phyloP scores from a whole-genome alignment of 2,797 vertebrate genomes.

The Myotis findleyi region DNA sequence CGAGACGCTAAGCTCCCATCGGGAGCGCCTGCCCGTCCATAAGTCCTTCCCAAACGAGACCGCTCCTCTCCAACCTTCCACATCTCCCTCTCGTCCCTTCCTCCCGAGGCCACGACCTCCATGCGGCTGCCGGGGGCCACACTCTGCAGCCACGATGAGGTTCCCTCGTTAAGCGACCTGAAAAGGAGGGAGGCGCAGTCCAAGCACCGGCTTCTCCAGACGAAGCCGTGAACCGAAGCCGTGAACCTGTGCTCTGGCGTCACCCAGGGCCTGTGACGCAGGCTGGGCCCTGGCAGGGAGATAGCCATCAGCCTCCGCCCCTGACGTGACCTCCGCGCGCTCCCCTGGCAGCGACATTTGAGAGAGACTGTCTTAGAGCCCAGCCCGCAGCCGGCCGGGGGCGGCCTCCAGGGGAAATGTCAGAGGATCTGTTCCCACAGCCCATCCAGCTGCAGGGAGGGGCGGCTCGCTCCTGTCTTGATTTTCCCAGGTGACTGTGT shows the following conservation, averaged over 20 bases:
- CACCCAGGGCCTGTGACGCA: not conserved
- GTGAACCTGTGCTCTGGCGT: too few species aligned
- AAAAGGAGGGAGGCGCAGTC: not conserved
- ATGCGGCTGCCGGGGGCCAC: not conserved
- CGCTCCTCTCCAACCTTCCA: not conserved
- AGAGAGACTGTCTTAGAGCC: not conserved
- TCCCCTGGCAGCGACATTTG: not conserved
- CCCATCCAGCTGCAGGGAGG: not conserved
- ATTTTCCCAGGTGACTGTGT: not conserved
- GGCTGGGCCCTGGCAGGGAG: not conserved
- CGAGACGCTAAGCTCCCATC: conserved; percentile 35
- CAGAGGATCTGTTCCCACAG: not conserved
- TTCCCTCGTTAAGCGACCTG: not conserved
- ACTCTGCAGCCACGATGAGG: not conserved
- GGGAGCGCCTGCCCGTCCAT: not conserved
- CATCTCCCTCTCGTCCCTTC: not conserved
- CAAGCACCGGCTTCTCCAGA: not conserved
- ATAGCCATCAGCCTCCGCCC: not conserved
- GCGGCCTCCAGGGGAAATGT: not conserved
- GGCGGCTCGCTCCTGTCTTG: not conserved
- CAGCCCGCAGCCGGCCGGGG: not conserved
- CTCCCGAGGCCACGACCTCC: not conserved
- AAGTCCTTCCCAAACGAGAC: not conserved
- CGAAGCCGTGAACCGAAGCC: not conserved
- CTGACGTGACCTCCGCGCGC: not conserved